Evolutionary conservation across 2,888 invertebrate species (phyloP).

Genomic region (Nymphalis c-album): DNA sequence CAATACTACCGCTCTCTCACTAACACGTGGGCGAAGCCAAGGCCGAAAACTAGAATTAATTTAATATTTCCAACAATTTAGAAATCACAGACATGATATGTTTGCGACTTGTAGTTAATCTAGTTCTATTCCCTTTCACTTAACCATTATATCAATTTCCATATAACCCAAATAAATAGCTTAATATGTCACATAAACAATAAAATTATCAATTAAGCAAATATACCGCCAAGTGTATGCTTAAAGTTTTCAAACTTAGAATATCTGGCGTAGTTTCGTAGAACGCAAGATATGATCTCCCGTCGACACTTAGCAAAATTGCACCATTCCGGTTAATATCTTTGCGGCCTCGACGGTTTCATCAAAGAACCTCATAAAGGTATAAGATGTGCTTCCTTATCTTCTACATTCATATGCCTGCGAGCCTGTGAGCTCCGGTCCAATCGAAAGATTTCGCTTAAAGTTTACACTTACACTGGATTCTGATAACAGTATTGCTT

Average conservation of each 20-base stretch:
- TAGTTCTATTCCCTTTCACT: too few species aligned
- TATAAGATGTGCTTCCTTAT: slow-evolving; percentile 6
- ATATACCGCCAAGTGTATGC: background rate
- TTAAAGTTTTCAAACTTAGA: background rate
- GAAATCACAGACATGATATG: too few species aligned
- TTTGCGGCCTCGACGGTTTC: slow-evolving; percentile 4
- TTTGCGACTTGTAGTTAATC: too few species aligned
- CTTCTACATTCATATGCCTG: background rate
- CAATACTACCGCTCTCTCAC: too few species aligned
- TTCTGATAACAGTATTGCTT: too few species aligned
- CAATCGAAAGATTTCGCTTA: background rate
- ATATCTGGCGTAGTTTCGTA: background rate
- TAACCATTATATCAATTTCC: too few species aligned
- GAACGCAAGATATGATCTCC: slow-evolving; percentile 3
- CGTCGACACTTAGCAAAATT: slow-evolving; percentile 17
- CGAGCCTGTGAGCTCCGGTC: background rate
- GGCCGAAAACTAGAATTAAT: too few species aligned
- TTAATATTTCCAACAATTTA: too few species aligned
- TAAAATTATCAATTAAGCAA: background rate
- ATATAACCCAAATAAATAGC: too few species aligned
- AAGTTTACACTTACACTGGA: background rate
- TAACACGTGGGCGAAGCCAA: too few species aligned
- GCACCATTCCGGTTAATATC: slow-evolving; percentile 14
- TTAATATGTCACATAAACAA: too few species aligned
- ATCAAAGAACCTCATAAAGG: slow-evolving; percentile 10